Evolutionary conservation across 2,888 invertebrate genomes (phyloP).

Genomic region (Amblyteles armatorius): DNA sequence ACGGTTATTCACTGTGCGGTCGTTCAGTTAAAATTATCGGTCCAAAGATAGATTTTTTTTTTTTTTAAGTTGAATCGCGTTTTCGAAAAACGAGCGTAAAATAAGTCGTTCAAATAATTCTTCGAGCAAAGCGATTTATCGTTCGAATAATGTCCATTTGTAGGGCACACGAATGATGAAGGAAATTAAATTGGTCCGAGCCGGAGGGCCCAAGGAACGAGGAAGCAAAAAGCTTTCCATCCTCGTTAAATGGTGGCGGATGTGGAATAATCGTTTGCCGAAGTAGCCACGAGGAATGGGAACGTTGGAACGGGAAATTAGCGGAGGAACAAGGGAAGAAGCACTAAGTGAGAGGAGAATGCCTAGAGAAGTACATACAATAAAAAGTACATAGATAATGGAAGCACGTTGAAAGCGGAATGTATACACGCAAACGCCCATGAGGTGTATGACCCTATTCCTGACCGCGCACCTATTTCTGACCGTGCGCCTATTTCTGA

Average conservation of each 20-base stretch:
- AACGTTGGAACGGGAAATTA: conserved; percentile 51
- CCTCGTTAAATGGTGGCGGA: conserved; percentile 43
- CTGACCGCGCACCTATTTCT: conserved; percentile 2
- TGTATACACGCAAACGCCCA: conserved; percentile 7
- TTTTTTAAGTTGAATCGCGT: not conserved
- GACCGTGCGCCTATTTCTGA: conserved; percentile 23
- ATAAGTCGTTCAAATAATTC: not conserved
- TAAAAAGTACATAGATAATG: conserved; percentile 32
- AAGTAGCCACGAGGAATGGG: conserved; percentile 32
- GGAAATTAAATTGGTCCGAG: conserved; percentile 27
- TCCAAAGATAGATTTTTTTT: too few species aligned
- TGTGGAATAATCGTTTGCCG: conserved; percentile 57
- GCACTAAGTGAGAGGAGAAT: conserved; percentile 65
- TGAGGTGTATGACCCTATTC: not conserved
- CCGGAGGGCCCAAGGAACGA: conserved; percentile 15
- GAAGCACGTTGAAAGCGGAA: conserved; percentile 8
- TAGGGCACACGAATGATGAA: not conserved
- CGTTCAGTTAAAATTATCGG: too few species aligned
- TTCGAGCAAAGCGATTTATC: too few species aligned
- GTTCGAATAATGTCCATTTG: not conserved
- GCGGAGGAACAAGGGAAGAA: conserved; percentile 54
- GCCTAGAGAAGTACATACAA: conserved; percentile 31
- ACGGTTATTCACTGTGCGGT: too few species aligned
- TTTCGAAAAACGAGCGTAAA: too few species aligned
- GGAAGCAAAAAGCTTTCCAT: conserved; percentile 9